phyloP scores from a whole-genome alignment of 2,113 vertebrate genomes.

The Tinamus guttatus region DNA sequence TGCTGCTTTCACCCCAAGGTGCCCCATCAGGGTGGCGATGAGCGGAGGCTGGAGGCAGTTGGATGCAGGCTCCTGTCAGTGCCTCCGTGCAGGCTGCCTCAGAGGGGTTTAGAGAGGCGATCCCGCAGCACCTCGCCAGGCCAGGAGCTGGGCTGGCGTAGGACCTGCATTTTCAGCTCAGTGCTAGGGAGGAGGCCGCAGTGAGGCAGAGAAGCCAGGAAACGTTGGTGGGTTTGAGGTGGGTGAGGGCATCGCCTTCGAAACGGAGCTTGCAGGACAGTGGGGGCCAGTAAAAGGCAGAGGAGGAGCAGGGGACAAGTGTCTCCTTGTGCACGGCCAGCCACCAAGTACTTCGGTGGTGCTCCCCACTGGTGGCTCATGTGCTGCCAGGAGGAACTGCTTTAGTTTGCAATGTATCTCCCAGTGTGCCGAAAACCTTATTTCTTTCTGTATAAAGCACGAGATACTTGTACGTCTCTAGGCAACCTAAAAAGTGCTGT shows the following conservation, averaged over 20 bases:
- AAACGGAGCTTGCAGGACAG: background rate
- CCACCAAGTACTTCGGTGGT: background rate
- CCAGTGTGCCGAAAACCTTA: background rate
- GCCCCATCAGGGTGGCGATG: background rate
- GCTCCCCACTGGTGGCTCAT: background rate
- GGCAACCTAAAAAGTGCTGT: background rate
- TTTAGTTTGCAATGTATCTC: background rate
- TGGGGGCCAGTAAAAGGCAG: background rate
- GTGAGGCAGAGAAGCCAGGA: background rate
- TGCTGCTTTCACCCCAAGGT: conserved; percentile 28
- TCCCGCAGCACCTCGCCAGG: no score
- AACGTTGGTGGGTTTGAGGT: no score
- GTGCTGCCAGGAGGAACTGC: background rate
- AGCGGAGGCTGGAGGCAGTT: background rate
- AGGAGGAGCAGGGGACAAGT: background rate
- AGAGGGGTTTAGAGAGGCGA: no score
- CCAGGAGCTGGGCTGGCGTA: background rate
- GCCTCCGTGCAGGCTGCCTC: no score
- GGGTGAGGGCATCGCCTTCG: no score
- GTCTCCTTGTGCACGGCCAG: no score
- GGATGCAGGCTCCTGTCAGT: background rate
- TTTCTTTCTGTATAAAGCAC: no score
- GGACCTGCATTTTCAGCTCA: background rate
- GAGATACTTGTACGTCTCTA: background rate
- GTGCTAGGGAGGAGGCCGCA: background rate